Evolutionary conservation across 1,140 invertebrate species (phyloP), one percentile per base, ranked within the genome.

Genomic region (Ostrea edulis): DNA sequence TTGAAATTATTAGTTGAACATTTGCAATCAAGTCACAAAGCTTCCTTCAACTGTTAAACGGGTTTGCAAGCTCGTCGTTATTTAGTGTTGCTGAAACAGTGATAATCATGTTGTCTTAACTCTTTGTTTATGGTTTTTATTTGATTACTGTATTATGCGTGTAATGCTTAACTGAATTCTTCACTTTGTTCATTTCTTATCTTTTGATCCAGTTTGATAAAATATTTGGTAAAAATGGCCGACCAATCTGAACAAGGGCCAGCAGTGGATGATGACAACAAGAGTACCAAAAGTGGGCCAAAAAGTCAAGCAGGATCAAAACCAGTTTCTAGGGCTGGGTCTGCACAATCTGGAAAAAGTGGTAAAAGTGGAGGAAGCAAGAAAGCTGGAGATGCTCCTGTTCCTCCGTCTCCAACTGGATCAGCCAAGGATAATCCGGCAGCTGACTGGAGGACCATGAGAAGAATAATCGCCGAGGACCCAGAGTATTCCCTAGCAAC

Each of bases 391-490:
- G 88, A 87, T 82, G 89, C 71, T 35, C 84, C 83, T 87, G 85
- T 85, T 14, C 89, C 90, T 68, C 87, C 91, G 51, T 91, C 91
- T 52, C 93, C 92, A 8, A 87, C 87, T 12, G 90, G 84, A 14
- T 91, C 90, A 52, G 92, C 90, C 54, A 93, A 92, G 44, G 93
- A 94, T 81, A 93, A 94, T 81, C 93, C 94, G 52, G 92, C 93
- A 22, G 91, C 92, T 25, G 95, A 95, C 87, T 91, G 92, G 91
- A 89, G 94, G 54, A 95, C 94, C 77, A 95, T 95, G 94, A 89
- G 95, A 44, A 87, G 94, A 86, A 95, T 95, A 65, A 95, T 95
- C 83, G 94, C 95, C 44, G 95, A 95, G 88, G 95, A 95, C 92
- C 93, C 93, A 17, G 94, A 95, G 90, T 95, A 94, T 94, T 94